phyloP scores from a whole-genome alignment of 2,113 vertebrate species.

The Meleagris gallopavo region DNA sequence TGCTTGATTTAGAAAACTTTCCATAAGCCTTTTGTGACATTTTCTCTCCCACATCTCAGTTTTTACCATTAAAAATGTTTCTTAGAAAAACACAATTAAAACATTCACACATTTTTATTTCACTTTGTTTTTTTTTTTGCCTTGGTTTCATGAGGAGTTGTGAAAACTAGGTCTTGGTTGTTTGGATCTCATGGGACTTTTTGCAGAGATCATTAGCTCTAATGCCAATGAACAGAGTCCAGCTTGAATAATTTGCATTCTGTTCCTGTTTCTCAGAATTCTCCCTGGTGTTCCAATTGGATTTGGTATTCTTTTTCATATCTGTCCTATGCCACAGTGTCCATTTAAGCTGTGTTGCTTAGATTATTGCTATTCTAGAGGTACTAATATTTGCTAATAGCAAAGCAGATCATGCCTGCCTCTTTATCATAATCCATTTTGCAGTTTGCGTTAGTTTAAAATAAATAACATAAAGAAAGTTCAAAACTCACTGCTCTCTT shows the following conservation, averaged over 20 bases:
- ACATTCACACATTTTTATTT: background rate
- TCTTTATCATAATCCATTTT: background rate
- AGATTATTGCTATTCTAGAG: background rate
- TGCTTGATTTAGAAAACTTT: background rate
- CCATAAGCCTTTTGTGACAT: background rate
- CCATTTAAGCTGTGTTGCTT: background rate
- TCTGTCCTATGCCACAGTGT: slow-evolving; percentile 5
- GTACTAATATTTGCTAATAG: background rate
- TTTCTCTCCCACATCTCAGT: background rate
- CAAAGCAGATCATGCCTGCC: background rate
- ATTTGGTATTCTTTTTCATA: slow-evolving; percentile 16
- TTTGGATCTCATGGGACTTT: background rate
- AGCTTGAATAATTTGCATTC: slow-evolving; percentile 16
- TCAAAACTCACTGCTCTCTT: background rate
- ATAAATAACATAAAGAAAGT: background rate
- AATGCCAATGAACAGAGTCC: slow-evolving; percentile 20
- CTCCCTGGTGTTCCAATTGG: slow-evolving; percentile 3
- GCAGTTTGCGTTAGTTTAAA: background rate
- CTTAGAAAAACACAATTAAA: background rate
- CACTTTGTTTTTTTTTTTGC: slow-evolving; percentile 36
- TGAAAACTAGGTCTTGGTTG: background rate
- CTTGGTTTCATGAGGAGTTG: background rate
- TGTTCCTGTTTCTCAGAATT: background rate
- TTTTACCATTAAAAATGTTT: background rate
- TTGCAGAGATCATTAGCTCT: slow-evolving; percentile 12